These are phyloP conservation scores for Podiceps cristatus DNA, from an alignment of 2,113 vertebrate species.

Conservation along the genomic window DNA sequence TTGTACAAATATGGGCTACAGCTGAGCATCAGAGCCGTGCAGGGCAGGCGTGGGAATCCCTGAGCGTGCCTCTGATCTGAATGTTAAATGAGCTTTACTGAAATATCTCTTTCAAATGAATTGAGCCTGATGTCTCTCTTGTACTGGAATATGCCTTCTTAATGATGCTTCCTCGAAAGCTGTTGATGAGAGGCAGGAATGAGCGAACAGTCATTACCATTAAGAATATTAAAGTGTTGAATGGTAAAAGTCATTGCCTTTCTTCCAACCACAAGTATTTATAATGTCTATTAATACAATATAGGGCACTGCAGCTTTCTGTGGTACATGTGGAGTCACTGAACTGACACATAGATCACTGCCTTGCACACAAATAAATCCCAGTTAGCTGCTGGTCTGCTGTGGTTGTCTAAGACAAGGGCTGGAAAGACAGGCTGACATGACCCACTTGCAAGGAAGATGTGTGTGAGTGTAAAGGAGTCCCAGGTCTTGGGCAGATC, in stretches of 20 bases:
- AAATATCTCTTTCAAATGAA: not conserved
- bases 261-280: not conserved
- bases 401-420: not conserved
- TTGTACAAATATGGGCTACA: not conserved
- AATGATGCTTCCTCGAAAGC: conserved; percentile 8
- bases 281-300: not conserved
- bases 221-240: not conserved
- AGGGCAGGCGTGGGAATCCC: not conserved
- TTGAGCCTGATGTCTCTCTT: not conserved
- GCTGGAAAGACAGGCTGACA: not conserved
- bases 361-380: not conserved
- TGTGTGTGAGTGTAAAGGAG: not conserved
- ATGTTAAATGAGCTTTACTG: not conserved
- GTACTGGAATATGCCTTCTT: not conserved
- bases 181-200: not conserved
- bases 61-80: not conserved
- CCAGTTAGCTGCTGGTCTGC: not conserved
- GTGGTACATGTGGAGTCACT: not conserved
- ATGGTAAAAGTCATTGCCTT: not conserved
- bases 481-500: not conserved
- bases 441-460: not conserved
- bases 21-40: not conserved
- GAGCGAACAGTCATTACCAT: not conserved
- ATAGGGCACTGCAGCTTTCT: not conserved
- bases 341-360: not conserved